Conservation (phyloP, 2,113 vertebrate species). For the Brienomyrus longianalis region DNA sequence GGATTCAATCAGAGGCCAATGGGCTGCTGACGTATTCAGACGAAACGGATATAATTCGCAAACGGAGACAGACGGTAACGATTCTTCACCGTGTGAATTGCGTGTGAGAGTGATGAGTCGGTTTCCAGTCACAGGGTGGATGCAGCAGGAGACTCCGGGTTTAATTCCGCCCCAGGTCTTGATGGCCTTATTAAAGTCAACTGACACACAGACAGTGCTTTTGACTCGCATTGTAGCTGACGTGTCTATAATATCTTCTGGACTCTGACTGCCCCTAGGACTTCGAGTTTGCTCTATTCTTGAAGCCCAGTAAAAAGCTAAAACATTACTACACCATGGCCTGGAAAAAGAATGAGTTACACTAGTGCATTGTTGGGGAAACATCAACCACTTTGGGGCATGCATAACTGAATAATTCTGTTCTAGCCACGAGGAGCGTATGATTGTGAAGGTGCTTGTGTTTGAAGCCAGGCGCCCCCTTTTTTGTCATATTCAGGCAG, state of each 20-base stretch:
- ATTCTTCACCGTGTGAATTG: background rate
- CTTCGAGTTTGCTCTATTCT: slow-evolving; percentile 24
- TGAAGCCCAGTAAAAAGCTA: background rate
- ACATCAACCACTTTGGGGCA: background rate
- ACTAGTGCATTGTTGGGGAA: background rate
- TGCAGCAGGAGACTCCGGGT: background rate
- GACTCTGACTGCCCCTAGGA: slow-evolving; percentile 39
- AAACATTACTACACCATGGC: background rate
- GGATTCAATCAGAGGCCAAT: background rate
- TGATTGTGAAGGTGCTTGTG: background rate
- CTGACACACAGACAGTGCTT: background rate
- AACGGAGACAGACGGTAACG: background rate
- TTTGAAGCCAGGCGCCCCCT: background rate
- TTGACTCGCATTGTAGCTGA: background rate
- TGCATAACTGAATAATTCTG: background rate
- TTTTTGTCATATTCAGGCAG: background rate
- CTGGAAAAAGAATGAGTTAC: background rate
- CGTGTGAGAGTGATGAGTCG: background rate
- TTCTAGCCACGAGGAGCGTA: background rate
- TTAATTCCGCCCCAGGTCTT: slow-evolving; percentile 3
- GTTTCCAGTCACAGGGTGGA: too few species aligned
- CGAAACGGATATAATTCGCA: background rate
- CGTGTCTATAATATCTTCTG: slow-evolving; percentile 24
- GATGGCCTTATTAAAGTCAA: background rate
- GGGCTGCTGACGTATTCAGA: background rate